Evolutionary conservation across 2,797 vertebrate species (phyloP).

Genomic region (Dryobates pubescens): DNA sequence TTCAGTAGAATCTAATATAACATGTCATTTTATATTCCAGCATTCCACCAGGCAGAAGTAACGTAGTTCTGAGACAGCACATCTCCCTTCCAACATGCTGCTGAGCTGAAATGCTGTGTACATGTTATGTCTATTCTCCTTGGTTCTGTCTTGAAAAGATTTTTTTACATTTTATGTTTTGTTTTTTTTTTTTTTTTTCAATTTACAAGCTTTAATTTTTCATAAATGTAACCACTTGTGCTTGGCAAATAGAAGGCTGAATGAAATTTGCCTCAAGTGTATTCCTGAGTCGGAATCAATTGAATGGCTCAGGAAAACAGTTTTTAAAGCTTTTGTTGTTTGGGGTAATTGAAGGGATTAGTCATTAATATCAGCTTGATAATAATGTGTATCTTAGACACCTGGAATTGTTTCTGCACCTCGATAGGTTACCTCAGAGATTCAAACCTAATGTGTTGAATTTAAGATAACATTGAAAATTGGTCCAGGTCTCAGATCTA

Average conservation of each 20-base stretch:
- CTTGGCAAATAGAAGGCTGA: conserved; percentile 14
- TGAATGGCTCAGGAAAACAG: not conserved
- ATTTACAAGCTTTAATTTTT: conserved; percentile 50
- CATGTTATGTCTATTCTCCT: not conserved
- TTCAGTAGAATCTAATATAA: conserved; percentile 51
- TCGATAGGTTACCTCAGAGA: not conserved
- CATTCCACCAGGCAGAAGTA: conserved; percentile 35
- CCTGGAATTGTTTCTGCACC: conserved; percentile 2
- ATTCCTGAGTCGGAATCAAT: not conserved
- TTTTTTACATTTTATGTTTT: not conserved
- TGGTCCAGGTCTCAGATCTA: not conserved
- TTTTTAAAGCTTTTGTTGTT: not conserved
- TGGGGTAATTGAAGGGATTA: not conserved
- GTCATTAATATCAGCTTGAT: conserved; percentile 9
- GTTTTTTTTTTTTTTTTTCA: conserved; percentile 26
- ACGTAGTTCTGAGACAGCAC: not conserved
- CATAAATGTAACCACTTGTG: conserved; percentile 17
- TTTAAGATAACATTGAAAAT: not conserved
- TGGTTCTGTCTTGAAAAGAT: not conserved
- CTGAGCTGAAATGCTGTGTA: not conserved
- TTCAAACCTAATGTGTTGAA: not conserved
- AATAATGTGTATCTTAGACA: not conserved
- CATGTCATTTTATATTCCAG: conserved; percentile 47
- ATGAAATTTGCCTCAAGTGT: not conserved
- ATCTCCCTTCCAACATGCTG: not conserved